phyloP scores from a whole-genome alignment of 1,140 invertebrate species.

The Chironomus striatipennis region DNA sequence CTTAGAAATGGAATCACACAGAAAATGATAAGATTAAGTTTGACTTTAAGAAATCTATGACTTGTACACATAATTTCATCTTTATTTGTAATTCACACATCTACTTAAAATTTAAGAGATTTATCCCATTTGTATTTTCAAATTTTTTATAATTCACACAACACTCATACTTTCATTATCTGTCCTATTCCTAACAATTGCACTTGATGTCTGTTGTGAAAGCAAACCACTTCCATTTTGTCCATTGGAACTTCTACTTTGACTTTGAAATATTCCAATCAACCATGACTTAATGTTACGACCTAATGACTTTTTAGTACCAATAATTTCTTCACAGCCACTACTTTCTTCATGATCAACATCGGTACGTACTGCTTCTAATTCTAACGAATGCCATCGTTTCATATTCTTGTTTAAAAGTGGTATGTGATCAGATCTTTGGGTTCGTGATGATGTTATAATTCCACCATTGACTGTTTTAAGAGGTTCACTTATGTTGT shows the following conservation, averaged over 20 bases:
- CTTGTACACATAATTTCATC: background rate
- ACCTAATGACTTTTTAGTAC: constrained; percentile 37
- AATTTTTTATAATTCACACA: background rate
- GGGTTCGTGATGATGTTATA: background rate
- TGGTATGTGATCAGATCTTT: constrained; percentile 38
- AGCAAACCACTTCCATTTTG: constrained; percentile 47
- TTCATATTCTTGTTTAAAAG: constrained; percentile 46
- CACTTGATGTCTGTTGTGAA: background rate
- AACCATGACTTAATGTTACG: constrained; percentile 58
- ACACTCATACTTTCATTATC: constrained; percentile 16
- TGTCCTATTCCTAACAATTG: background rate
- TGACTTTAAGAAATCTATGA: background rate
- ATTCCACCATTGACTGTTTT: constrained; percentile 16
- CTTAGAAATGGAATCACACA: background rate
- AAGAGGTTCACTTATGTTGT: background rate
- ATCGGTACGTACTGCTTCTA: constrained; percentile 48
- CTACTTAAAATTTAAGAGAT: background rate
- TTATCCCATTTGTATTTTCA: background rate
- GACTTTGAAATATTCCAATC: constrained; percentile 49
- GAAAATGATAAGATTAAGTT: too few species aligned
- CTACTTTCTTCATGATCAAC: constrained; percentile 26
- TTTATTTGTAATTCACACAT: background rate
- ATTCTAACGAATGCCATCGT: constrained; percentile 68
- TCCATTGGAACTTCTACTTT: background rate
- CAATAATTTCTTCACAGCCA: constrained; percentile 36